Base-by-base conservation (phyloP, 2,888 invertebrate genomes). In the Tortrix viridana region DNA sequence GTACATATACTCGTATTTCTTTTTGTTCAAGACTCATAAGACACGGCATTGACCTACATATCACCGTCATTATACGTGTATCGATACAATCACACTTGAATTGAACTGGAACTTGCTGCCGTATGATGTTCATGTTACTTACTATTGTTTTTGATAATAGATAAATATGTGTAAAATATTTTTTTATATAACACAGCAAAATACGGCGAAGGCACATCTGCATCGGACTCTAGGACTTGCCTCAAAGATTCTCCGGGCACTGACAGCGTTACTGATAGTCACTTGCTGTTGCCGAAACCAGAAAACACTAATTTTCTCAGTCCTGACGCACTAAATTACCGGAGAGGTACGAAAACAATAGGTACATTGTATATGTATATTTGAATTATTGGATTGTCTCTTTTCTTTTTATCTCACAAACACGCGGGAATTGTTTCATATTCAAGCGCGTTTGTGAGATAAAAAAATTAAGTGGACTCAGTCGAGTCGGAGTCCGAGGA, bases 271-370 rank as follows among this genome's bases (percentile, higher is more conserved):
- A 92, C 94, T 32, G 96, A 96, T 62, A 97, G 97, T 82, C 97
- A 97, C 81, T 90, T 97, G 71, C 95, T 96, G 71, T 94, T 97
- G 61, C 97, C 97, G 6, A 94, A 95, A 75, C 93, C 94, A 49
- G 95, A 95, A 44, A 95, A 95, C 81, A 95, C 95, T n/a, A 97
- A 97, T 86, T 94, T 97, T 69, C 93, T 97, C 52, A 96, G 96
- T 80, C 97, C 97, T 20, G 97, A 97, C 79, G 93, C 95, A 69
- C 69, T 85, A 43, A 85, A 80, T 68, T 81, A 82, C 65, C 80
- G 85, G 18, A 77, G 84, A 85, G 88, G 90, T 86, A 82, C 69
- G 55, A 49, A 22, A 22, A n/a, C n/a, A n/a, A n/a, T n/a, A n/a
- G n/a, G n/a, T n/a, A n/a, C n/a, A n/a, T n/a, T n/a, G n/a, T n/a